phyloP scores from a whole-genome alignment of 2,797 vertebrate genomes.

The Phrynocephalus forsythii region DNA sequence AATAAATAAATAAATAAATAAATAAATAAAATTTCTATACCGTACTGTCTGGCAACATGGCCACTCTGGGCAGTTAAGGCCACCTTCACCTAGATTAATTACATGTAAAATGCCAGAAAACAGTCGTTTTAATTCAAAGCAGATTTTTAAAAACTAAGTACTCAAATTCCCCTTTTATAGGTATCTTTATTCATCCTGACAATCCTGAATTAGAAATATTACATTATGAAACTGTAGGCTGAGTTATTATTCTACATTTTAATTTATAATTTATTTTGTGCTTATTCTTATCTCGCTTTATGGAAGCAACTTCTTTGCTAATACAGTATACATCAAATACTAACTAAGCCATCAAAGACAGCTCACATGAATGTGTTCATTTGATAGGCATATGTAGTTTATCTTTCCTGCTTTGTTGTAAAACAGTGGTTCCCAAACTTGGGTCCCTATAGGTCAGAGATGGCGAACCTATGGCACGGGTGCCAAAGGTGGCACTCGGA shows the following conservation, averaged over 20 bases:
- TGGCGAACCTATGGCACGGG: no score
- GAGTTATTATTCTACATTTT: neutral
- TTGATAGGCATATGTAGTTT: no score
- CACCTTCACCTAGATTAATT: slow-evolving; percentile 56
- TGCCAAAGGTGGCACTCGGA: no score
- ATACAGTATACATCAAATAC: no score
- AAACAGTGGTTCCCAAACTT: no score
- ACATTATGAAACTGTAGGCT: neutral
- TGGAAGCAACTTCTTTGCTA: no score
- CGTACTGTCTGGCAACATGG: no score
- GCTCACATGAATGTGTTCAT: no score
- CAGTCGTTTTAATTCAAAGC: slow-evolving; percentile 58
- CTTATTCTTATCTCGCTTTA: neutral
- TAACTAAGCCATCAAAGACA: neutral
- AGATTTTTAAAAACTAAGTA: neutral
- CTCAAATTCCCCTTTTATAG: neutral
- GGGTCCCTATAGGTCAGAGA: no score
- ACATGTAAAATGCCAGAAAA: slow-evolving; percentile 57
- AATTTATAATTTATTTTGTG: slow-evolving; percentile 10
- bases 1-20: no score
- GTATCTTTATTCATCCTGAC: neutral
- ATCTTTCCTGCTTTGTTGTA: no score
- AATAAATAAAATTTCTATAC: no score
- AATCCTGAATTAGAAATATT: slow-evolving; percentile 7
- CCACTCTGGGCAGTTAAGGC: slow-evolving; percentile 14